Conservation (phyloP, 1,140 invertebrate species). For the silkworm (Bombyx mori) region DNA sequence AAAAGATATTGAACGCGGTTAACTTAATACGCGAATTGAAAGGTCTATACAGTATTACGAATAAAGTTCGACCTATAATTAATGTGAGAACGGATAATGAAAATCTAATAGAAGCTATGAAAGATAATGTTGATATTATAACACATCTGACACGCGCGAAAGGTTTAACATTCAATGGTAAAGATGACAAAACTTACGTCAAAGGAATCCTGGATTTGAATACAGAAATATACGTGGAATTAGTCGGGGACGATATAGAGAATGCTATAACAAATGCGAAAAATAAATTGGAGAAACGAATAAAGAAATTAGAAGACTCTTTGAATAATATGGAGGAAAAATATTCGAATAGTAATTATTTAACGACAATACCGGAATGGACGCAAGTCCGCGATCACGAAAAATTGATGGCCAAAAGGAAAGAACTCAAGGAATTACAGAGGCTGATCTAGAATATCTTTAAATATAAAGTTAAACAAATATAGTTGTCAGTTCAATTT, state of each 20-base stretch:
- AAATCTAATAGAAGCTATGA: slow-evolving; percentile 27
- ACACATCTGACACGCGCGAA: slow-evolving; percentile 38
- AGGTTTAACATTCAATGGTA: slow-evolving; percentile 18
- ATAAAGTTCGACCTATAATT: slow-evolving; percentile 67
- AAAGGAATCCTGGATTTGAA: slow-evolving; percentile 35
- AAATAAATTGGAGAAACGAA: slow-evolving; percentile 40
- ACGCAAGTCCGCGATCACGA: slow-evolving; percentile 34
- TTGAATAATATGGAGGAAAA: slow-evolving; percentile 39
- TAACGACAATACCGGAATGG: slow-evolving; percentile 27
- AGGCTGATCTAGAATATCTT: slow-evolving; percentile 32
- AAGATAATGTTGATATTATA: slow-evolving; percentile 29
- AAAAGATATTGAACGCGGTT: slow-evolving; percentile 72
- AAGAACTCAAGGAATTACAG: slow-evolving; percentile 45
- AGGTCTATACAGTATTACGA: slow-evolving; percentile 73
- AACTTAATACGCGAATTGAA: slow-evolving; percentile 74
- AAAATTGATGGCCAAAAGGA: slow-evolving; percentile 34
- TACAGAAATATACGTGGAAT: slow-evolving; percentile 39
- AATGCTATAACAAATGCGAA: slow-evolving; percentile 30
- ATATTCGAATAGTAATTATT: slow-evolving; percentile 30
- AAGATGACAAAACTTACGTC: slow-evolving; percentile 24
- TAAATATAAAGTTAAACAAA: too few species aligned
- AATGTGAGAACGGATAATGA: slow-evolving; percentile 47
- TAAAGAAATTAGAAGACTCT: slow-evolving; percentile 43
- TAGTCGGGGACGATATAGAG: slow-evolving; percentile 30
- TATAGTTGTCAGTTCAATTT: too few species aligned